Percentiles rank a stretch among this genome's conserved stretches.
phyloP scores from a whole-genome alignment of 2,113 vertebrate genomes.

The Gnathonemus longibarbis region DNA sequence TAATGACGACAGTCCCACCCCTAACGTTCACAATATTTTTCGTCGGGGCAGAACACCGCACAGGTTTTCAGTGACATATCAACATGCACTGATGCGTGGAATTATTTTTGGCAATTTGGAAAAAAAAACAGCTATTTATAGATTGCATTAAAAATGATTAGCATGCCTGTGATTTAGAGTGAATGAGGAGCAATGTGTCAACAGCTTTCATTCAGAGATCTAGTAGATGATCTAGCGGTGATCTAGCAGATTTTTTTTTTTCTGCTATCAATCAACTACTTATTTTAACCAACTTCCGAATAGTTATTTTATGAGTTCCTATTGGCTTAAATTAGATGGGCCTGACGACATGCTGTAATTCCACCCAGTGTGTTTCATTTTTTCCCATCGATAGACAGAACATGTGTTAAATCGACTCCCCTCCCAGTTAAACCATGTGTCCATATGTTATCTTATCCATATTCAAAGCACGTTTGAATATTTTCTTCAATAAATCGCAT shows the following conservation, averaged over 20 bases:
- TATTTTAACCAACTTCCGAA: not conserved
- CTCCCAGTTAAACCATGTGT: not conserved
- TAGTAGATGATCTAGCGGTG: not conserved
- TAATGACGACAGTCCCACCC: conserved; percentile 49
- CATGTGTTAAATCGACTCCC: not conserved
- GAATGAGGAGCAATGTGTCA: not conserved
- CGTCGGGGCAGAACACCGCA: not conserved
- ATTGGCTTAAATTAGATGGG: not conserved
- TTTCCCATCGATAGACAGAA: not conserved
- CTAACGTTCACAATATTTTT: not conserved
- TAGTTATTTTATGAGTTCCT: not conserved
- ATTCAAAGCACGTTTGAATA: not conserved
- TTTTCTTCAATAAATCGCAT: not conserved
- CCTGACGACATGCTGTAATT: not conserved
- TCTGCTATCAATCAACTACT: not conserved
- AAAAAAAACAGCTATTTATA: not conserved
- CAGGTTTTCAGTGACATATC: conserved; percentile 11
- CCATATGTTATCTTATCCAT: not conserved
- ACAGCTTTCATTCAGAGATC: not conserved
- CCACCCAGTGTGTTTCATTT: not conserved
- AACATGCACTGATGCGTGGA: not conserved
- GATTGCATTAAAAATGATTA: not conserved
- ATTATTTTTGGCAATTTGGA: not conserved
- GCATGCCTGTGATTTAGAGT: not conserved
- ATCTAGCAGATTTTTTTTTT: not conserved